These are phyloP conservation scores for Limnothrissa miodon DNA, from an alignment of 2,113 vertebrate species.

Conservation along the genomic window DNA sequence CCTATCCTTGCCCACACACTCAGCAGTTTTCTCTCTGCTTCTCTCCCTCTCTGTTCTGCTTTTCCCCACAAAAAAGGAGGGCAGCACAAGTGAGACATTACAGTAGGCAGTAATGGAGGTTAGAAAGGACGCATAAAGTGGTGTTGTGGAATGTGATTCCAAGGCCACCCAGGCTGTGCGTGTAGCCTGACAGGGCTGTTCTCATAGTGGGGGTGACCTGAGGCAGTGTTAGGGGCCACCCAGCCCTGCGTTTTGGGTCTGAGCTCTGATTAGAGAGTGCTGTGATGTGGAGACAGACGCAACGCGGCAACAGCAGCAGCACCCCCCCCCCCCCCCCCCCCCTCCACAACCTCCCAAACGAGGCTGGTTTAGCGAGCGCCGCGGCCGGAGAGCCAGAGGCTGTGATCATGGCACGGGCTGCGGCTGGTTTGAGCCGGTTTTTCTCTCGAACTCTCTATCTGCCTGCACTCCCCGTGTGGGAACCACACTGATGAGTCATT, in stretches of 20 bases:
- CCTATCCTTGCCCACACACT: not conserved
- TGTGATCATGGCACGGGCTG: slow-evolving; percentile 25
- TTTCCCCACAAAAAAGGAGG: not conserved
- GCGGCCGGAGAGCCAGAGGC: slow-evolving; percentile 25
- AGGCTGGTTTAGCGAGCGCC: not conserved
- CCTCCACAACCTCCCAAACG: slow-evolving; percentile 12
- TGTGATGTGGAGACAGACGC: slow-evolving; percentile 34
- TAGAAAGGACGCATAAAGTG: not conserved
- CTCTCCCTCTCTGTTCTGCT: not conserved
- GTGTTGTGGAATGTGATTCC: slow-evolving; percentile 3
- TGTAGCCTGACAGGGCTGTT: not conserved
- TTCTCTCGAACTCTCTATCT: not conserved
- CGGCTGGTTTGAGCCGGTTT: slow-evolving; percentile 61
- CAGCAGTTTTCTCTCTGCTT: not conserved
- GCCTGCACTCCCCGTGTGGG: slow-evolving; percentile 40
- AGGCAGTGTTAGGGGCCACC: not conserved
- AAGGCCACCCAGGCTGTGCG: not conserved
- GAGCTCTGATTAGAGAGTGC: slow-evolving; percentile 29
- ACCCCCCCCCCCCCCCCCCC: not conserved
- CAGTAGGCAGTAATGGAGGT: not conserved
- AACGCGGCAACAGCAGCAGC: not conserved
- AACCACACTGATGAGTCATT: slow-evolving; percentile 53
- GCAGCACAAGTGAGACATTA: not conserved
- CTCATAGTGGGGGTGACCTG: not conserved
- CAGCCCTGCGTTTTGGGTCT: not conserved